A percentile compares a stretch with the other conserved stretches of the same genome.
phyloP scores from a whole-genome alignment of 2,888 invertebrate genomes.

The Platycheirus rosarum region DNA sequence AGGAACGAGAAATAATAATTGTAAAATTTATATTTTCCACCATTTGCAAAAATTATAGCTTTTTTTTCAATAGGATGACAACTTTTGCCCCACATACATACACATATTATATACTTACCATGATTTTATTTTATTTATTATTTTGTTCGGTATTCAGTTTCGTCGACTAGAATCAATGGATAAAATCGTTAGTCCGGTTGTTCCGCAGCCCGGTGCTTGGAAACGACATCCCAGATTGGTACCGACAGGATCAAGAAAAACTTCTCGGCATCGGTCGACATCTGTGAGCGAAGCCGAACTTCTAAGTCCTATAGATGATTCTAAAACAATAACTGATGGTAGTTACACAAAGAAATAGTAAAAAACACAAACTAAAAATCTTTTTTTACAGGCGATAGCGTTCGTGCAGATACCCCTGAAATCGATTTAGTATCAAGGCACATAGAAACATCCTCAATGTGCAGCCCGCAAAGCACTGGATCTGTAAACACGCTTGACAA shows the following conservation, averaged over 20 bases:
- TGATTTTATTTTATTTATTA: too few species aligned
- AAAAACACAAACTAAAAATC: background rate
- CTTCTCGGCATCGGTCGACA: constrained; percentile 81
- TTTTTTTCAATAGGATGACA: too few species aligned
- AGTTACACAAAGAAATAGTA: constrained; percentile 17
- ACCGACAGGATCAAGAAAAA: constrained; percentile 80
- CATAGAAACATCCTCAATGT: constrained; percentile 43
- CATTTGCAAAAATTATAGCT: too few species aligned
- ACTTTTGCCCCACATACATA: too few species aligned
- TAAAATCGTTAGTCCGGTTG: constrained; percentile 95
- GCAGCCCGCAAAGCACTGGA: constrained; percentile 58
- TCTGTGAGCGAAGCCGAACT: constrained; percentile 83
- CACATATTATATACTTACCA: too few species aligned
- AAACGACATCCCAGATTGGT: constrained; percentile 84
- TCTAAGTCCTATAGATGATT: constrained; percentile 82
- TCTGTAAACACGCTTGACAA: constrained; percentile 57
- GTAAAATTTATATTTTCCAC: too few species aligned
- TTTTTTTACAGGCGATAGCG: constrained; percentile 77
- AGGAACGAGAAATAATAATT: too few species aligned
- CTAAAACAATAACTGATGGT: constrained; percentile 76
- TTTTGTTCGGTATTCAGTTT: constrained; percentile 83
- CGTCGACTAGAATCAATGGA: constrained; percentile 90
- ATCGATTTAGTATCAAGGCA: constrained; percentile 63
- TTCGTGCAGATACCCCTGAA: constrained; percentile 80
- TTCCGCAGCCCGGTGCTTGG: constrained; percentile 94